A percentile compares a stretch with the other conserved stretches of the same genome.
Evolutionary conservation across 2,888 invertebrate species (phyloP).

Genomic region (Fragum sueziense): DNA sequence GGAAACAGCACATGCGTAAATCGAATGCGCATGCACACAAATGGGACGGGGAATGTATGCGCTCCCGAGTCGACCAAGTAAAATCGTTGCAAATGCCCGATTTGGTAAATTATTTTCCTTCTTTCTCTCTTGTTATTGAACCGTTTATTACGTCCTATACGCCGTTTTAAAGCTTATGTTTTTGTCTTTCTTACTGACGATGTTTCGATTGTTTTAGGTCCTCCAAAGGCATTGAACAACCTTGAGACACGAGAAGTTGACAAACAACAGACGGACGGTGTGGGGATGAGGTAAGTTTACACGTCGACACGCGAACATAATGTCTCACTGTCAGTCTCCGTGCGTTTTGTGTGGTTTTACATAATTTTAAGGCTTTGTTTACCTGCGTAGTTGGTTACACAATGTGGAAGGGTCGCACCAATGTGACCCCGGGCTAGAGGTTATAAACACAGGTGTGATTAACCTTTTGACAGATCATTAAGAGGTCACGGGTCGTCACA

Average conservation of each 20-base stretch:
- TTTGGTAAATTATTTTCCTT: constrained; percentile 67
- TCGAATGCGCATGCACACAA: constrained; percentile 52
- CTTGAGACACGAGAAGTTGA: constrained; percentile 73
- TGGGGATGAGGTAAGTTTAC: constrained; percentile 68
- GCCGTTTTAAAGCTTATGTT: constrained; percentile 48
- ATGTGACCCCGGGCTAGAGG: background rate
- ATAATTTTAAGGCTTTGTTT: background rate
- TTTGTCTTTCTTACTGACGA: constrained; percentile 26
- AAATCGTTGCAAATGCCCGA: constrained; percentile 73
- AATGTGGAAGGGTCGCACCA: background rate
- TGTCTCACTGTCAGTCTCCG: too few relatives aligned
- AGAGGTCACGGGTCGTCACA: too few relatives aligned
- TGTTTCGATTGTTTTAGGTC: constrained; percentile 63
- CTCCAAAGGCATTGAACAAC: constrained; percentile 72
- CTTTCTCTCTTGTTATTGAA: constrained; percentile 37
- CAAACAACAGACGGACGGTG: constrained; percentile 59
- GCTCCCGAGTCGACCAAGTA: constrained; percentile 73
- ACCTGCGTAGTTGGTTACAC: background rate
- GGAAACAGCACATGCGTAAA: constrained; percentile 46
- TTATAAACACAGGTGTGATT: background rate
- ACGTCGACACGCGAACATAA: background rate
- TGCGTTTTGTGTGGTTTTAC: too few relatives aligned
- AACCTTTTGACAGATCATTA: background rate
- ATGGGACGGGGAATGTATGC: constrained; percentile 76
- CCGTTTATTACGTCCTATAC: constrained; percentile 20